Base-by-base conservation (phyloP, 2,797 vertebrate genomes). In the Chlorospingus semifuscus region DNA sequence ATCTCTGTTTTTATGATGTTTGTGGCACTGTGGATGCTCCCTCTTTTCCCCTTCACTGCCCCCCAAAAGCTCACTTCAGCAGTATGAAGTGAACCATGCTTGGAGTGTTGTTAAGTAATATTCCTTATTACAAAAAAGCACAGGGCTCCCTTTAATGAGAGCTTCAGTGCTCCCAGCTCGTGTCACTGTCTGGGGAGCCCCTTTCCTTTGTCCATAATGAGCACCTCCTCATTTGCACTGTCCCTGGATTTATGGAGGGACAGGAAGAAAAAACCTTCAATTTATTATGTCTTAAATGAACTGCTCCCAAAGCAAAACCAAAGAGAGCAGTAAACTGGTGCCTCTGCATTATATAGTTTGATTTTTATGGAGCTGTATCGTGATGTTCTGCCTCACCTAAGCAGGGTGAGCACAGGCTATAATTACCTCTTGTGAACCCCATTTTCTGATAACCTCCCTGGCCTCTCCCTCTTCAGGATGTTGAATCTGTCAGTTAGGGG, bases 201-300 rank as follows among this genome's bases (percentile, higher is more conserved):
- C 96, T 97, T 95, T 87, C 53, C 93, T 97, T 90, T 89, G 94
- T 84, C 94, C 23, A 0, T 98, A 98, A 98, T 97, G 97, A 98
- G 97, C 92, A 93, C 52, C 94, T 96, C 97, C 97, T 98, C 97
- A 97, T 98, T 97, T 98, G 97, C 93, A 96, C 96, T 74, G 87
- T 97, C 94, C 91, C 86, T 92, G 85, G 97, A 98, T 98, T 98
- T 98, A 98, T 97, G 91, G 95, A 86, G 80, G 94, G 86, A 87
- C 68, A 86, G 94, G 84, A 60, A 50, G n/a, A 89, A 89, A 93
- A 91, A 87, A 66, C 8, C 96, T 96, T 87, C 89, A 57, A 97
- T 98, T 97, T 98, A 98, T 97, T 97, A 87, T 90, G 53, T 95
- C 96, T 97, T 97, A 97, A 98, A 97, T 90, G 97, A 98, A 96